These are phyloP conservation scores for Turnix velox DNA, from an alignment of 2,113 vertebrate genomes.

Conservation along the genomic window DNA sequence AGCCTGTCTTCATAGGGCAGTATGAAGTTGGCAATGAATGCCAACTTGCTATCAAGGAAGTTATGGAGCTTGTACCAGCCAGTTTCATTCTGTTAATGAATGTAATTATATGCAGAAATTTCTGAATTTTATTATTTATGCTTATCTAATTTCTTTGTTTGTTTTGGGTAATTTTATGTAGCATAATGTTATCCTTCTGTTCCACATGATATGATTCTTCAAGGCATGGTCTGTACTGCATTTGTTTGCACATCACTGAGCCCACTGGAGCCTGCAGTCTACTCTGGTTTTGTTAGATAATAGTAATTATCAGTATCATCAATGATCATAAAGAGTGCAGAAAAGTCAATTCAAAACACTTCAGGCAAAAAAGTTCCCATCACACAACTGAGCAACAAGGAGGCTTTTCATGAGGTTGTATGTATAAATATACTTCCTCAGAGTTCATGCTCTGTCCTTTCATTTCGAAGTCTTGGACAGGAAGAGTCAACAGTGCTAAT, in stretches of 20 bases:
- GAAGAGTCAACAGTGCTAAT: background rate
- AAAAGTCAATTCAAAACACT: background rate
- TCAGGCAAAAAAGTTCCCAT: accelerated
- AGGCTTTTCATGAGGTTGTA: background rate
- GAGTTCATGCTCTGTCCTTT: background rate
- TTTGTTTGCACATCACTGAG: background rate
- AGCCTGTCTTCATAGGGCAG: too few species aligned
- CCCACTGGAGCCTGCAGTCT: background rate
- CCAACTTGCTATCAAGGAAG: background rate
- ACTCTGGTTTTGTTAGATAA: background rate
- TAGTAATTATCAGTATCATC: background rate
- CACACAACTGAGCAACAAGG: background rate
- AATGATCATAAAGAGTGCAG: background rate
- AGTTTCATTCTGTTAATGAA: background rate
- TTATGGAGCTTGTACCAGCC: background rate
- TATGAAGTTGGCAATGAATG: too few species aligned
- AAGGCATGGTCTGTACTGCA: background rate
- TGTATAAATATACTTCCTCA: background rate
- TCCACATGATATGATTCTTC: background rate
- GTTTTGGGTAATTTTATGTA: background rate
- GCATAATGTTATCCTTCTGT: background rate
- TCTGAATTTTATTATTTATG: background rate
- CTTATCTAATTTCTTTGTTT: background rate
- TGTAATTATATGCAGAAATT: background rate
- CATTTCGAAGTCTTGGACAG: background rate